Conservation (phyloP, 2,113 vertebrate species). For the Gymnocephalus cernua region DNA sequence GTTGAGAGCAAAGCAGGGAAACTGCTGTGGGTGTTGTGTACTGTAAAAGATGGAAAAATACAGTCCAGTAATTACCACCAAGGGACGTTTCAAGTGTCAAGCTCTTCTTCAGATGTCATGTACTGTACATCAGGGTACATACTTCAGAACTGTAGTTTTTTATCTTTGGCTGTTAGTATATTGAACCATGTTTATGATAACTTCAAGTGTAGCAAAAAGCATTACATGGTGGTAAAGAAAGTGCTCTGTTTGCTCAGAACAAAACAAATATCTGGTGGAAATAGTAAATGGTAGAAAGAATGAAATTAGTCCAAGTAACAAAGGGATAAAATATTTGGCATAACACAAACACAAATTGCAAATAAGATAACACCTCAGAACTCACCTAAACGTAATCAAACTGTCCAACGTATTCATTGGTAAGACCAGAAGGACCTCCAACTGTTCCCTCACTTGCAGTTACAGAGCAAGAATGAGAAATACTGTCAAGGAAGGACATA, state of each 20-base stretch:
- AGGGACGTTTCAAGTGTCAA: too few relatives aligned
- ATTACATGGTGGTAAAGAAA: background rate
- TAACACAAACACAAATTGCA: background rate
- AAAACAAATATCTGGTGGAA: background rate
- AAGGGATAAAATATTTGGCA: background rate
- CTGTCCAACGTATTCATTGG: background rate
- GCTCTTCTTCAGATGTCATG: background rate
- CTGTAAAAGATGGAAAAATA: too few relatives aligned
- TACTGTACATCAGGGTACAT: background rate
- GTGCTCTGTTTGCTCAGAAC: background rate
- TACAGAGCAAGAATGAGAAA: background rate
- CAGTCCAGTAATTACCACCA: too few relatives aligned
- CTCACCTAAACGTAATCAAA: background rate
- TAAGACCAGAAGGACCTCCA: background rate
- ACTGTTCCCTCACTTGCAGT: background rate
- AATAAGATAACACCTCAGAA: background rate
- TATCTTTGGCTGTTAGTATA: background rate
- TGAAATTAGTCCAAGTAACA: background rate
- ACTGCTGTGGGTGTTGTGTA: background rate
- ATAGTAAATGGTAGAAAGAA: background rate
- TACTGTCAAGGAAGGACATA: background rate
- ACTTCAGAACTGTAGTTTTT: background rate
- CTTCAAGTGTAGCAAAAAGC: background rate
- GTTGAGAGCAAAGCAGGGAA: background rate
- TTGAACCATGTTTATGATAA: conserved; percentile 15